These are phyloP conservation scores for Sphaerophoria rueppellii DNA, from an alignment of 2,888 invertebrate species.

Conservation along the genomic window DNA sequence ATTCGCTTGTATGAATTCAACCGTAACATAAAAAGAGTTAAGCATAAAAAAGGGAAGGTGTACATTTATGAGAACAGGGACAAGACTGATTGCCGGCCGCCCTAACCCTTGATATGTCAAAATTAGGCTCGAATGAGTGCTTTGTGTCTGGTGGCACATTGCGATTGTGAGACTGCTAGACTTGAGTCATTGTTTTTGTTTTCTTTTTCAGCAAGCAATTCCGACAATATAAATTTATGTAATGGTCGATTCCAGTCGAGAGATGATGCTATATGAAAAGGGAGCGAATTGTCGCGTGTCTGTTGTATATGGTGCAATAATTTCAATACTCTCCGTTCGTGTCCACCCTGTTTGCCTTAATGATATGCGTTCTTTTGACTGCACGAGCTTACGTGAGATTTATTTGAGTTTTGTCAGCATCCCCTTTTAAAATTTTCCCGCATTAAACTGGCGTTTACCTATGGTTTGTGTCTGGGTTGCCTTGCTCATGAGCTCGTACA, in stretches of 20 bases:
- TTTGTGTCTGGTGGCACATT: conserved; percentile 45
- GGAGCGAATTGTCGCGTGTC: conserved; percentile 71
- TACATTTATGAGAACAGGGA: background rate
- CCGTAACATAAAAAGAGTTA: conserved; percentile 34
- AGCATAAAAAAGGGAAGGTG: background rate
- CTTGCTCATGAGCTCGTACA: background rate
- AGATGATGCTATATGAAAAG: conserved; percentile 23
- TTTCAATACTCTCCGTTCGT: conserved; percentile 49
- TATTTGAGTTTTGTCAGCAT: conserved; percentile 50
- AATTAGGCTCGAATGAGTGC: conserved; percentile 69
- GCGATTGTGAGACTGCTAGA: conserved; percentile 5
- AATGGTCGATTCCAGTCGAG: conserved; percentile 8
- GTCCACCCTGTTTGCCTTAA: conserved; percentile 48
- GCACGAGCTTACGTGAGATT: conserved; percentile 34
- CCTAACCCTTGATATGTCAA: conserved; percentile 65
- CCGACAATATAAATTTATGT: conserved; percentile 44
- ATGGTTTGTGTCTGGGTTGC: conserved; percentile 23
- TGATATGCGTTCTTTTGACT: conserved; percentile 58
- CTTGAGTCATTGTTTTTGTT: conserved; percentile 58
- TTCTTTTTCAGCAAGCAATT: conserved; percentile 45
- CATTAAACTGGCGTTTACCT: conserved; percentile 64
- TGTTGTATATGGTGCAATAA: conserved; percentile 68
- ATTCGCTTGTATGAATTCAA: conserved; percentile 61
- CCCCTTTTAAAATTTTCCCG: conserved; percentile 53
- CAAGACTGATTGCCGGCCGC: conserved; percentile 30